Percentiles rank a stretch among this genome's conserved stretches.
Evolutionary conservation across 2,113 vertebrate genomes (phyloP).

Genomic region (Centropus unirufus): DNA sequence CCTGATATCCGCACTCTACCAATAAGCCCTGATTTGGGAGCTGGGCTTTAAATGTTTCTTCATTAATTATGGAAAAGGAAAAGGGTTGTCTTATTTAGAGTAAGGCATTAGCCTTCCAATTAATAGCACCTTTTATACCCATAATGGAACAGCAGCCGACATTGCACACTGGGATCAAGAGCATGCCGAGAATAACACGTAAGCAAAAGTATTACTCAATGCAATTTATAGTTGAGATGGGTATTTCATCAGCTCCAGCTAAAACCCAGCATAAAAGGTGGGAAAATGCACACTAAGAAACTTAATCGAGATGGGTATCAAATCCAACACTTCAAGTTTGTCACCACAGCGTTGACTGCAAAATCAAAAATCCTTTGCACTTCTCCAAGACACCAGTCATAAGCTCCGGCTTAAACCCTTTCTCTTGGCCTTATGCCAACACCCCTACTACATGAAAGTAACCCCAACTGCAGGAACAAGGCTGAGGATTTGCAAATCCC

Average conservation of each 20-base stretch:
- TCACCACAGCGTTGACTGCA: not conserved
- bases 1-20: not conserved
- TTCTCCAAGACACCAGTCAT: not conserved
- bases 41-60: not conserved
- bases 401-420: not conserved
- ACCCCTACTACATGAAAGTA: not conserved
- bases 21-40: not conserved
- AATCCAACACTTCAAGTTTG: not conserved
- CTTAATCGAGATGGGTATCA: not conserved
- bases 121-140: not conserved
- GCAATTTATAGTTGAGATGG: not conserved
- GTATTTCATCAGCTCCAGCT: not conserved
- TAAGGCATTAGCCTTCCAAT: not conserved
- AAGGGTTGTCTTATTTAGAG: not conserved
- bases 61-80: not conserved
- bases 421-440: not conserved
- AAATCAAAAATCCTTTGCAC: not conserved
- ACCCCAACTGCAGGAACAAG: slow-evolving; percentile 1
- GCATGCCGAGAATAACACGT: not conserved
- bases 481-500: not conserved
- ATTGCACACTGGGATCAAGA: not conserved
- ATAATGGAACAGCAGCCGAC: not conserved
- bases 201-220: not conserved
- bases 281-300: slow-evolving; percentile 23
- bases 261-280: not conserved